Evolutionary conservation across 2,797 vertebrate species (phyloP), one percentile per base, ranked within the genome.

Genomic region (Acomys russatus): DNA sequence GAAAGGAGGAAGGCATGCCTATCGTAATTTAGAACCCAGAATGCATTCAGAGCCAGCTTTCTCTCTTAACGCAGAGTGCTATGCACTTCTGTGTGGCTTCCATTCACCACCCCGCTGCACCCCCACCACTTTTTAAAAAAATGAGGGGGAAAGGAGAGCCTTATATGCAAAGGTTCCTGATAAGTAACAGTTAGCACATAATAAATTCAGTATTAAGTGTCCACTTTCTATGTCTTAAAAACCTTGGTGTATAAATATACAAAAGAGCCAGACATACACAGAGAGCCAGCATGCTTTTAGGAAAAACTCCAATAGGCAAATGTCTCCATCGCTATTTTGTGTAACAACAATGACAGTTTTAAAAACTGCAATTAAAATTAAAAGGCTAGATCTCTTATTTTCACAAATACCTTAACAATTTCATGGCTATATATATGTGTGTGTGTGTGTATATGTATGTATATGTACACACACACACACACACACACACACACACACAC

Each of bases 1-100:
- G 91, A 70, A 94, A 93, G 88, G 0, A 73, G 85, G 20, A 92
- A 38, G 76, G 88, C 63, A 1, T 92, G 82, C 66, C 91, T 80
- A 38, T 64, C 71, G 78, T 66, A 73, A 83, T 64, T 92, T 89
- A 94, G 94, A 95, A 95, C 76, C 35, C 49, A 83, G 87, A 66
- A 87, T n/a, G 83, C 30, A 84, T 14, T 90, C 82, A 88, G 0
- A 33, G 9, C 38, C 33, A 70, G 73, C 59, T 94, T 80, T 73
- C 6, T 38, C 22, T 80, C 33, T 54, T 64, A n/a, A 96, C 44
- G 66, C 68, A 91, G 70, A 91, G 20, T 3, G 35, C 5, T 1
- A 61, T 54, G 12, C n/a, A 79, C 1, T 22, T 91, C 68, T 35
- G 20, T 18, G 20, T 33, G 2, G 74, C 17, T 30, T 66, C 35